phyloP scores from a whole-genome alignment of 2,113 vertebrate species.

The Aplodontia rufa region DNA sequence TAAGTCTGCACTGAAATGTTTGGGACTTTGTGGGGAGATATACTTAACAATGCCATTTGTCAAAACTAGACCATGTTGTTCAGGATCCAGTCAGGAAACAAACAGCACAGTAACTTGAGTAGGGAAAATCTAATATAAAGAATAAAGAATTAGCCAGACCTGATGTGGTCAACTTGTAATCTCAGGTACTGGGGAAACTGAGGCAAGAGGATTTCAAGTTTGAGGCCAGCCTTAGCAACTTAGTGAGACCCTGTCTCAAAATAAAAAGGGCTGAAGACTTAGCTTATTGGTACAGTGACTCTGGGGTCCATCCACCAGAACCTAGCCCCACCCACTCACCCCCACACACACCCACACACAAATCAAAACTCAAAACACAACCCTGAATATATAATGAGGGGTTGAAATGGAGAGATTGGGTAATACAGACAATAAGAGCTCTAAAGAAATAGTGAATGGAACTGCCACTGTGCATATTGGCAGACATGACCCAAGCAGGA shows the following conservation, averaged over 20 bases:
- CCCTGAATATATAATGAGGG: too few species aligned
- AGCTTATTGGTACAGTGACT: too few species aligned
- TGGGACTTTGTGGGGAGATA: background rate
- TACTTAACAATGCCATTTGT: background rate
- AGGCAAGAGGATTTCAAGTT: too few species aligned
- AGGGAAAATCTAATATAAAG: background rate
- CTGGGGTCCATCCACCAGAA: too few species aligned
- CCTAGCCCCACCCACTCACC: too few species aligned
- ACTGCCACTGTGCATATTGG: background rate
- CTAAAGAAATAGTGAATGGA: background rate
- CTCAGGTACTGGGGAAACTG: too few species aligned
- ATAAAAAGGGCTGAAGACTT: too few species aligned
- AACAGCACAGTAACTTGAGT: background rate
- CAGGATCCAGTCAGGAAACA: background rate
- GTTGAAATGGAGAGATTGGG: background rate
- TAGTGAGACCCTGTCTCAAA: too few species aligned
- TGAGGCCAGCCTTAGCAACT: too few species aligned
- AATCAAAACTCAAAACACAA: too few species aligned
- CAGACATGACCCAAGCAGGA: background rate
- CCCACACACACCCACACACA: too few species aligned
- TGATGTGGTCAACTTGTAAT: too few species aligned
- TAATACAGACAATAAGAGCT: background rate
- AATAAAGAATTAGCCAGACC: background rate
- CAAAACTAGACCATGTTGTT: background rate
- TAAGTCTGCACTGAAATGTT: accelerated